Evolutionary conservation across 2,888 invertebrate genomes (phyloP).

Genomic region (Mechanitis mazaeus): DNA sequence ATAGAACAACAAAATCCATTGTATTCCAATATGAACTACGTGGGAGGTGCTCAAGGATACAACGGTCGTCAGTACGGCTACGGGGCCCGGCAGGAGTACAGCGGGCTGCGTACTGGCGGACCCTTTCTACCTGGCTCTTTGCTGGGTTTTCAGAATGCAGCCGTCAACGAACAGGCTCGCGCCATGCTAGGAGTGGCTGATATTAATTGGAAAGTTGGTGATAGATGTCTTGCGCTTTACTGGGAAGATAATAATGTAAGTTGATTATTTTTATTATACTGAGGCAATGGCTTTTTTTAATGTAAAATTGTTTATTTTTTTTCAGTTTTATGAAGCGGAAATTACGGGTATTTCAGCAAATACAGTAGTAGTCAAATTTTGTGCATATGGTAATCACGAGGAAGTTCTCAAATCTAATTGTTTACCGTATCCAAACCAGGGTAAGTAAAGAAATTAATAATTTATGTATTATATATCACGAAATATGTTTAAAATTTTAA

Average conservation of each 20-base stretch:
- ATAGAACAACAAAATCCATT: conserved; percentile 51
- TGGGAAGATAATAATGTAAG: conserved; percentile 93
- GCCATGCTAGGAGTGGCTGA: conserved; percentile 74
- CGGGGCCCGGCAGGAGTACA: conserved; percentile 48
- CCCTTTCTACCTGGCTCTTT: conserved; percentile 64
- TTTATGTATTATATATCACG: too few species aligned
- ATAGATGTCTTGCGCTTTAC: conserved; percentile 91
- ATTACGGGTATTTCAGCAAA: conserved; percentile 88
- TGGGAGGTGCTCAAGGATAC: conserved; percentile 39
- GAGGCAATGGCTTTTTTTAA: neutral
- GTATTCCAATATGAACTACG: conserved; percentile 49
- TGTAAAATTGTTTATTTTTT: conserved; percentile 22
- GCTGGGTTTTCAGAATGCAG: conserved; percentile 71
- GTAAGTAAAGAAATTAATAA: conserved; percentile 38
- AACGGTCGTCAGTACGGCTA: conserved; percentile 48
- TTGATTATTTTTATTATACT: conserved; percentile 12
- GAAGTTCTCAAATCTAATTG: conserved; percentile 91
- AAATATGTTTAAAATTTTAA: neutral
- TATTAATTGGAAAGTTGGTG: conserved; percentile 85
- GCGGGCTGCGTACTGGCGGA: conserved; percentile 46
- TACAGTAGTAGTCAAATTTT: conserved; percentile 90
- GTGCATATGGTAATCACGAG: conserved; percentile 93
- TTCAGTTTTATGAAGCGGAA: conserved; percentile 88
- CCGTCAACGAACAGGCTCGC: conserved; percentile 71
- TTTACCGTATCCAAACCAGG: conserved; percentile 77